Evolutionary conservation across 2,888 invertebrate species (phyloP).

Genomic region (Pyrgus malvae): DNA sequence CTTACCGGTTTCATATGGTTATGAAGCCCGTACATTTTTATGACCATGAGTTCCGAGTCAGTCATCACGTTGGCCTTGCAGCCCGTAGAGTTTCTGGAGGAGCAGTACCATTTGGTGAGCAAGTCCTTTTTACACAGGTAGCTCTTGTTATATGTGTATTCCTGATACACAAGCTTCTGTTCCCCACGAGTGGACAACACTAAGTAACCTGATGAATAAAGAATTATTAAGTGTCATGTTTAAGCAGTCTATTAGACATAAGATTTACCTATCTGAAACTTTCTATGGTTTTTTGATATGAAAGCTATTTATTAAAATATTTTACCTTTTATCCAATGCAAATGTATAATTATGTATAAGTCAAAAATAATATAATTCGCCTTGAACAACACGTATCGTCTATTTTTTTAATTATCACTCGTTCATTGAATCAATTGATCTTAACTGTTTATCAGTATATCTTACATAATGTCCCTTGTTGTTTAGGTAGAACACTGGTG

Average conservation of each 20-base stretch:
- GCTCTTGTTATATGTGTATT: constrained; percentile 48
- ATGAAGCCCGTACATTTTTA: constrained; percentile 31
- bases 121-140: constrained; percentile 42
- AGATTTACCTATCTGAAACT: no score
- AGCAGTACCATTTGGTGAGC: constrained; percentile 53
- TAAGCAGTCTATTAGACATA: no score
- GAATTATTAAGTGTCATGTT: not conserved
- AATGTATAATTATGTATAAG: no score
- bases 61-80: constrained; percentile 51
- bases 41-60: constrained; percentile 34
- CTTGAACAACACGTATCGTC: no score
- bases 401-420: no score
- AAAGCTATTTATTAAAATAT: no score
- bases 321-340: no score
- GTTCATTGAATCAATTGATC: no score
- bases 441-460: not conserved
- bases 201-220: constrained; percentile 41
- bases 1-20: constrained; percentile 29
- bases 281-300: no score
- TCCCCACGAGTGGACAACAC: constrained; percentile 46
- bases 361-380: no score
- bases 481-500: constrained; percentile 61
- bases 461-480: constrained; percentile 55
- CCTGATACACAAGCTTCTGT: constrained; percentile 42
- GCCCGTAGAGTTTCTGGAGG: constrained; percentile 47